These are phyloP conservation scores for Propithecus coquereli DNA, from an alignment of 2,113 vertebrate species.

Conservation along the genomic window DNA sequence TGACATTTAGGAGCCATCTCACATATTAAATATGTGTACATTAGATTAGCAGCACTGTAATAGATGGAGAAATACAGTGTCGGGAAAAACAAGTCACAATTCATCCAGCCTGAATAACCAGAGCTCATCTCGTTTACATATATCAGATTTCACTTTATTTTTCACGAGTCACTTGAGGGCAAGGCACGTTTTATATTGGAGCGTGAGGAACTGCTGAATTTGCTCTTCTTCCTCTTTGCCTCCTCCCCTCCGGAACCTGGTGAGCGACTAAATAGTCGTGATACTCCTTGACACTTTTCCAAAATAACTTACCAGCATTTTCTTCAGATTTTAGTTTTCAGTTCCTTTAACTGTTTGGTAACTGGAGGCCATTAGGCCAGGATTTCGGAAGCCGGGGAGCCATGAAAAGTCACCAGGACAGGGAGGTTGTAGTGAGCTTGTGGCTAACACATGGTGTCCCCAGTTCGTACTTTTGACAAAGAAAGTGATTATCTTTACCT, in stretches of 20 bases:
- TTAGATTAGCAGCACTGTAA: constrained; percentile 24
- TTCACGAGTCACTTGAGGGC: constrained; percentile 64
- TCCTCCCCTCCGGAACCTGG: constrained; percentile 1
- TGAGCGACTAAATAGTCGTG: background rate
- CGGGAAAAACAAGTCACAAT: constrained; percentile 53
- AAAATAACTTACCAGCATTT: constrained; percentile 56
- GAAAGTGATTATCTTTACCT: background rate
- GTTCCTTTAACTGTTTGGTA: constrained; percentile 31
- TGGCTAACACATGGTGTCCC: background rate
- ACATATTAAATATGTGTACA: background rate
- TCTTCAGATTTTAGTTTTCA: constrained; percentile 37
- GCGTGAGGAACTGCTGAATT: constrained; percentile 46
- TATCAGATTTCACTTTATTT: constrained; percentile 71
- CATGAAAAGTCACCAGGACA: background rate
- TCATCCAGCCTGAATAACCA: constrained; percentile 49
- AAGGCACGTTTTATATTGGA: constrained; percentile 42
- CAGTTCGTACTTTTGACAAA: constrained; percentile 15
- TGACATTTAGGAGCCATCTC: constrained; percentile 45
- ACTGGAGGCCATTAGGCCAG: background rate
- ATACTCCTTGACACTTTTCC: constrained; percentile 52
- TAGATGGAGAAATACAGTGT: constrained; percentile 49
- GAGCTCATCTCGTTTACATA: constrained; percentile 42
- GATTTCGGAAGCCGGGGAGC: background rate
- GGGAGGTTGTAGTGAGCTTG: background rate
- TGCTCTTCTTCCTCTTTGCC: background rate